A percentile compares a stretch with the other conserved stretches of the same genome.
Evolutionary conservation across 2,113 vertebrate species (phyloP).

Genomic region (Tyrannus savana): DNA sequence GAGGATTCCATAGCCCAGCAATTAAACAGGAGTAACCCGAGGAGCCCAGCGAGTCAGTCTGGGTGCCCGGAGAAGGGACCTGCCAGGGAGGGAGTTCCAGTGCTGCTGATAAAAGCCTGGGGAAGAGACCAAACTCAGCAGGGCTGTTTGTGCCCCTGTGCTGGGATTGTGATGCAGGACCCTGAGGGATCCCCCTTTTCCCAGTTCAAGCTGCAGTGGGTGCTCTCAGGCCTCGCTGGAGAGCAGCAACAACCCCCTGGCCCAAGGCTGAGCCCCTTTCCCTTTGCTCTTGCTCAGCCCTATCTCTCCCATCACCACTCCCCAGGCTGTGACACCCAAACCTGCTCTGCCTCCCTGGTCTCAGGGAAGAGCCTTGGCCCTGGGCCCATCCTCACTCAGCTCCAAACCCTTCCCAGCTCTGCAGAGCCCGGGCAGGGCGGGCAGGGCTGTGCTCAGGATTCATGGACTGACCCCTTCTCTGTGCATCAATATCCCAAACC

Average conservation of each 20-base stretch:
- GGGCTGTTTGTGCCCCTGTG: background rate
- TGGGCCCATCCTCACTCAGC: rapidly evolving
- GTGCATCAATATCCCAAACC: background rate
- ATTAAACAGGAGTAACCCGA: background rate
- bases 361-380: background rate
- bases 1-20: background rate
- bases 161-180: rapidly evolving
- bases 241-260: rapidly evolving
- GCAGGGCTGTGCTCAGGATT: background rate
- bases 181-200: rapidly evolving
- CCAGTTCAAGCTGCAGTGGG: background rate
- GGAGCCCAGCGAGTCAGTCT: background rate
- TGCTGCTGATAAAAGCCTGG: background rate
- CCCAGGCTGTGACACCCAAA: background rate
- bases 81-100: rapidly evolving
- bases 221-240: rapidly evolving
- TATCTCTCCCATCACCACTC: background rate
- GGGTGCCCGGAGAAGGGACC: background rate
- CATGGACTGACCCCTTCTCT: background rate
- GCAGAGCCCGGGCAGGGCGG: rapidly evolving
- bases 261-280: background rate
- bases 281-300: background rate
- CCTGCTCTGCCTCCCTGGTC: background rate
- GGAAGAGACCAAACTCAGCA: background rate
- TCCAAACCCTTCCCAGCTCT: background rate